Evolutionary conservation across 1,140 invertebrate genomes (phyloP), one percentile per base, ranked within the genome.

Genomic region (Drosophila subobscura): DNA sequence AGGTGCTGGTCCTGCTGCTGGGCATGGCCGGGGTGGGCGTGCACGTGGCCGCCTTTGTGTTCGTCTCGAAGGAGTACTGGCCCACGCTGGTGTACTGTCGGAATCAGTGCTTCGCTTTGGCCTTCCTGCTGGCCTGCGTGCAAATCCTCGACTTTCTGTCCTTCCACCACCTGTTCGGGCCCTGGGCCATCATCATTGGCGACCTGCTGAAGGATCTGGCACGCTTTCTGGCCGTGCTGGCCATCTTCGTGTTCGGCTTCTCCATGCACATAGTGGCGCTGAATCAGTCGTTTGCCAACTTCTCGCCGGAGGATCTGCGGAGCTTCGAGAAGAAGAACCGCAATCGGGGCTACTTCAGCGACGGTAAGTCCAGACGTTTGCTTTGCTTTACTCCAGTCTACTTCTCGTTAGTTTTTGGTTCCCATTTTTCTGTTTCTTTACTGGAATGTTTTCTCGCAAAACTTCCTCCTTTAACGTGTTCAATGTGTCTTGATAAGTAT

Each of bases 111-210:
- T 97, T 99, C 77, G 98, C 98, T 0, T 93, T 99, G 77, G 97
- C 97, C 52, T 96, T 99, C 89, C 93, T 99, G 46, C 93, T 99
- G 66, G 97, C 97, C 49, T 99, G 98, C 92, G 97, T 99, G 7
- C 98, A 99, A 92, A 97, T 99, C 78, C 93, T 99, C 66, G 99
- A 99, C 92, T 98, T 98, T 88, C 92, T 98, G 20, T 99, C 98
- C 5, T 99, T 99, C 91, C 99, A 99, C 93, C 97, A 99, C 92
- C 93, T 99, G 0, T 99, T 99, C 90, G 99, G 99, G 40, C 99
- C 99, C 0, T 99, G 99, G 99, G 96, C 96, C 14, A 97, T 97
- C 70, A 97, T 97, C 88, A 97, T 97, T 76, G 96, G 96, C 8
- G 96, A 97, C 91, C 93, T 97, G 45, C 96, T 97, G 93, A 97